A percentile compares a stretch with the other conserved stretches of the same genome.
These are phyloP conservation scores for Kuschelorhynchus macadamiae DNA, from an alignment of 2,888 invertebrate species.

Conservation along the genomic window DNA sequence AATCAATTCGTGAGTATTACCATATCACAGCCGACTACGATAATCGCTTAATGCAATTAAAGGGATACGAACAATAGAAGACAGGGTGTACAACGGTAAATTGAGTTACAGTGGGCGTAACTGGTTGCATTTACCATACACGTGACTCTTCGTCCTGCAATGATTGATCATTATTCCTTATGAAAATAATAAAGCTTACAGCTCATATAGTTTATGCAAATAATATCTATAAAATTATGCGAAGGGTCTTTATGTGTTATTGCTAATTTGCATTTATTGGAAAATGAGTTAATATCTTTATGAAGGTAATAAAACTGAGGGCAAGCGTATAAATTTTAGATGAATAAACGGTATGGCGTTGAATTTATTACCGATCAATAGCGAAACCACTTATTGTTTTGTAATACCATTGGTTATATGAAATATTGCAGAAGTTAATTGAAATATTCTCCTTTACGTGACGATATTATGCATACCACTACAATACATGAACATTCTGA, in stretches of 20 bases:
- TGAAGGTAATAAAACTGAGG: constrained; percentile 42
- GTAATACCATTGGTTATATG: background rate
- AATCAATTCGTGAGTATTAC: background rate
- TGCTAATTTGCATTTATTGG: constrained; percentile 58
- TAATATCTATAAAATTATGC: constrained; percentile 52
- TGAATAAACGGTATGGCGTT: background rate
- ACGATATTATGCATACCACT: no score
- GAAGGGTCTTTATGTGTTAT: constrained; percentile 53
- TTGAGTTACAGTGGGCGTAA: constrained; percentile 63
- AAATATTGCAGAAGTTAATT: background rate
- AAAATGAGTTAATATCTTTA: constrained; percentile 54
- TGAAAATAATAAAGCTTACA: constrained; percentile 63
- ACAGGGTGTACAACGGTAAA: constrained; percentile 54
- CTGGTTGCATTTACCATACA: constrained; percentile 58
- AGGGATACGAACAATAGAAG: constrained; percentile 30
- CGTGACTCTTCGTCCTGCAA: constrained; percentile 59
- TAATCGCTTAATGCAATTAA: background rate
- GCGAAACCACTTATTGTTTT: constrained; percentile 13
- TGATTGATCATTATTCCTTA: constrained; percentile 65
- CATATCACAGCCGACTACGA: constrained; percentile 4
- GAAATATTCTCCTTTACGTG: background rate
- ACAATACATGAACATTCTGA: no score
- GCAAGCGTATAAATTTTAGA: constrained; percentile 8
- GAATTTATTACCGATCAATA: constrained; percentile 9
- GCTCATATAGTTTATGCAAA: constrained; percentile 58